phyloP scores from a whole-genome alignment of 2,888 invertebrate genomes.

The Scelioninae gen. 2 region DNA sequence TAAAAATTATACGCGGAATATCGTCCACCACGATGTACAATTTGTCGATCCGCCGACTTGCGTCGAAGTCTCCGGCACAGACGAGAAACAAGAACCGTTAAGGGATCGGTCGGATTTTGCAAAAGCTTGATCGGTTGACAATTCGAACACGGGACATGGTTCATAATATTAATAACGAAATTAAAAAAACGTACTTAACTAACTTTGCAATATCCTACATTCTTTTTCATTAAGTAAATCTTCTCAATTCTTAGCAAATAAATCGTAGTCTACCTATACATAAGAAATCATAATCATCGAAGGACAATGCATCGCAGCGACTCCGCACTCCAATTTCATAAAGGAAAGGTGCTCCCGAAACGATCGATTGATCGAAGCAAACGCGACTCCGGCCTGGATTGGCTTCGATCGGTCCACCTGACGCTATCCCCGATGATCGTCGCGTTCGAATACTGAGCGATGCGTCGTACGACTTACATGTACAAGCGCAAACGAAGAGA shows the following conservation, averaged over 20 bases:
- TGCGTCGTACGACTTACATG: conserved; percentile 32
- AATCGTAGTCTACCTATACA: conserved; percentile 43
- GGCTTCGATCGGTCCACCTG: conserved; percentile 36
- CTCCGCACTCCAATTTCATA: too few relatives aligned
- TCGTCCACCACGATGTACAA: too few relatives aligned
- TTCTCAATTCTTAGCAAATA: conserved; percentile 32
- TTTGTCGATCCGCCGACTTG: too few relatives aligned
- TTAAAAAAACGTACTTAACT: not conserved
- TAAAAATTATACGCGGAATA: too few relatives aligned
- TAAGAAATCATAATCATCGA: conserved; percentile 39
- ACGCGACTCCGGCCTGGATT: conserved; percentile 34
- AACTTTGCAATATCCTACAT: conserved; percentile 20
- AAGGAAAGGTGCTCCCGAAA: conserved; percentile 3
- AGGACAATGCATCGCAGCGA: conserved; percentile 38
- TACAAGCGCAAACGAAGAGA: too few relatives aligned
- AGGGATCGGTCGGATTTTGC: too few relatives aligned
- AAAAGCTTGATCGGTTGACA: too few relatives aligned
- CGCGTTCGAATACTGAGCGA: conserved; percentile 48
- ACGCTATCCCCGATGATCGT: conserved; percentile 26
- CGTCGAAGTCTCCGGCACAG: too few relatives aligned
- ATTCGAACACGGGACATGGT: too few relatives aligned
- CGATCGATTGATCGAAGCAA: not conserved
- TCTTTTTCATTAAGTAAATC: conserved; percentile 26
- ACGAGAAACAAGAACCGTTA: too few relatives aligned
- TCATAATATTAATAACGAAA: conserved; percentile 1